Conservation (phyloP, 2,113 vertebrate species). For the Nycticryphes semicollaris region DNA sequence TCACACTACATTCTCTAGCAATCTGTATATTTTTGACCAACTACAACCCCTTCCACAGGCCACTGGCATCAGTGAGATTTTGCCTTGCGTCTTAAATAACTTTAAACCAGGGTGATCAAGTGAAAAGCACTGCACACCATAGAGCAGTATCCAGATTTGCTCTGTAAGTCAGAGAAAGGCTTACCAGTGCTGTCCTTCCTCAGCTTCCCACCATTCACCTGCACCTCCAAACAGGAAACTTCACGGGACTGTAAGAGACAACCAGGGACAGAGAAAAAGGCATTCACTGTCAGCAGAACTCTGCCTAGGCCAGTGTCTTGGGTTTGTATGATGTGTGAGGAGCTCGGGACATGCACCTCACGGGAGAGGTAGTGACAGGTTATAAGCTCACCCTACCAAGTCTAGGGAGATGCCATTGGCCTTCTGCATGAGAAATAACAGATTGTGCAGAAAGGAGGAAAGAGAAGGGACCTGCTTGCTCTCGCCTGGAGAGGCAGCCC, state of each 20-base stretch:
- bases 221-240: constrained; percentile 73
- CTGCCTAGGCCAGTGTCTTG: accelerated
- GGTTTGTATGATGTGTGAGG: accelerated
- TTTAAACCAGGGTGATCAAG: neutral
- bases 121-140: neutral
- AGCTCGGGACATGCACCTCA: accelerated
- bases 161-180: accelerated
- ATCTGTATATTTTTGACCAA: neutral
- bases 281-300: neutral
- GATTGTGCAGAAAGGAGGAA: neutral
- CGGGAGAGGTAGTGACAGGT: neutral
- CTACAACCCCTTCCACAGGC: neutral
- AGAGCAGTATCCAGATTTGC: neutral
- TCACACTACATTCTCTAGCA: neutral
- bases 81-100: neutral
- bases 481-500: accelerated
- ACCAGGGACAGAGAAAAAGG: neutral
- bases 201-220: constrained; percentile 33
- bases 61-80: neutral
- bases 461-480: neutral
- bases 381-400: accelerated
- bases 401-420: neutral
- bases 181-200: constrained; percentile 39
- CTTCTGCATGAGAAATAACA: neutral
- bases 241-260: constrained; percentile 72